Percentiles rank a stretch among this genome's conserved stretches.
These are phyloP conservation scores for Donacobius atricapilla DNA, from an alignment of 2,113 vertebrate genomes.

Conservation along the genomic window DNA sequence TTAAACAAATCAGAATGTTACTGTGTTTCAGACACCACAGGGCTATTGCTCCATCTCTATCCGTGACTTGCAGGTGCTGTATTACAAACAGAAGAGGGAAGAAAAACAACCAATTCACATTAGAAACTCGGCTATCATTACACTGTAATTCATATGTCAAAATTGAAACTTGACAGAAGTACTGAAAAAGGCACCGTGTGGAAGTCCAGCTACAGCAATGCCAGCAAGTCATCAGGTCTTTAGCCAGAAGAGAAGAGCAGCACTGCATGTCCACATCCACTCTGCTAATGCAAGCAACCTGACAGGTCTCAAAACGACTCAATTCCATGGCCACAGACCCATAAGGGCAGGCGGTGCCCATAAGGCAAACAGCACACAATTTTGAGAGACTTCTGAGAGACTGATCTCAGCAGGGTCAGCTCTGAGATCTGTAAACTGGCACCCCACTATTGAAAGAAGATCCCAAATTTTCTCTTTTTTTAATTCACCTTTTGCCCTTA, in stretches of 20 bases:
- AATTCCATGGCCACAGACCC: neutral
- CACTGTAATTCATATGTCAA: neutral
- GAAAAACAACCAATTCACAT: neutral
- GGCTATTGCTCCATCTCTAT: neutral
- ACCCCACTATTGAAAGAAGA: neutral
- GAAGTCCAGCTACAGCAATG: neutral
- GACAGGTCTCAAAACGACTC: neutral
- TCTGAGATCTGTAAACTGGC: neutral
- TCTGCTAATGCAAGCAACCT: conserved; percentile 35
- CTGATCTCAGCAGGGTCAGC: neutral
- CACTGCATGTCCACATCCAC: conserved; percentile 2
- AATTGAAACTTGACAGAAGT: neutral
- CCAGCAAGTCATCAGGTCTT: neutral
- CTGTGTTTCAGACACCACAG: neutral
- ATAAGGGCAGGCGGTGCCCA: neutral
- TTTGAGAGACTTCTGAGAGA: neutral
- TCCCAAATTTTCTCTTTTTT: neutral
- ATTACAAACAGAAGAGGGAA: neutral
- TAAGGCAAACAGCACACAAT: neutral
- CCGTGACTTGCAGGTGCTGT: neutral
- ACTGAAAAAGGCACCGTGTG: neutral
- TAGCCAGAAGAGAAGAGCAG: neutral
- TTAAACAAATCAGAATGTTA: neutral
- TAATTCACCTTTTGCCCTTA: neutral
- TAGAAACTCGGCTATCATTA: neutral